Percentiles rank a stretch among this genome's conserved stretches.
These are phyloP conservation scores for Hycleus cichorii DNA, from an alignment of 1,140 invertebrate genomes.

Conservation along the genomic window DNA sequence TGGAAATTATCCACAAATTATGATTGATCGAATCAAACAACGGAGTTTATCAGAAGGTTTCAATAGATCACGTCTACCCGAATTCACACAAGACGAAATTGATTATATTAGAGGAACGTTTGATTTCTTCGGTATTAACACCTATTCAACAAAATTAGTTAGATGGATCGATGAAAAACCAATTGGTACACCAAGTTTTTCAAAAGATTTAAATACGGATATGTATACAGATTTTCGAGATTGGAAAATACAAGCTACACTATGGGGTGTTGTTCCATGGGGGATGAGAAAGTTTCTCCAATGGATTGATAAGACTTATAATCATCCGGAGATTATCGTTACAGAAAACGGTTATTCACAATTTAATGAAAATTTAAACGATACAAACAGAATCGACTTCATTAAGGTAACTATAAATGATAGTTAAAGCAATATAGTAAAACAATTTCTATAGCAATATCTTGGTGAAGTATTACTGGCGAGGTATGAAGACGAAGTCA, in stretches of 20 bases:
- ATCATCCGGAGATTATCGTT: slow-evolving; percentile 58
- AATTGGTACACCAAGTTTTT: slow-evolving; percentile 1
- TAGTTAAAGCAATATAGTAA: neutral
- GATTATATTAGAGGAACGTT: slow-evolving; percentile 10
- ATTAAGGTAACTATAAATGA: slow-evolving; percentile 37
- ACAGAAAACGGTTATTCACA: slow-evolving; percentile 66
- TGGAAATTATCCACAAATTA: slow-evolving; percentile 35
- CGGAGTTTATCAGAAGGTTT: slow-evolving; percentile 43
- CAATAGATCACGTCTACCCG: slow-evolving; percentile 47
- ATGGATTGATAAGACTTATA: slow-evolving; percentile 61
- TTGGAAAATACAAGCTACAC: slow-evolving; percentile 29
- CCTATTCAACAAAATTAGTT: slow-evolving; percentile 45
- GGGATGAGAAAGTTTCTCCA: slow-evolving; percentile 59
- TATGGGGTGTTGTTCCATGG: slow-evolving; percentile 48
- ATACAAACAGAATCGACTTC: slow-evolving; percentile 45
- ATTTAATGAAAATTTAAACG: slow-evolving; percentile 39
- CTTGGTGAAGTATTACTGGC: slow-evolving; percentile 56
- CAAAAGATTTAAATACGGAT: neutral
- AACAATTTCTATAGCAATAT: slow-evolving; percentile 42
- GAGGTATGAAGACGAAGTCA: slow-evolving; percentile 56
- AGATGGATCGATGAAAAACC: slow-evolving; percentile 39
- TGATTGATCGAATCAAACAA: slow-evolving; percentile 34
- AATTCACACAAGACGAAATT: slow-evolving; percentile 48
- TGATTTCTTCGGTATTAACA: slow-evolving; percentile 30
- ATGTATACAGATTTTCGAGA: neutral